Base-by-base conservation (phyloP, 2,888 invertebrate species). In the Drosophila mettleri region DNA sequence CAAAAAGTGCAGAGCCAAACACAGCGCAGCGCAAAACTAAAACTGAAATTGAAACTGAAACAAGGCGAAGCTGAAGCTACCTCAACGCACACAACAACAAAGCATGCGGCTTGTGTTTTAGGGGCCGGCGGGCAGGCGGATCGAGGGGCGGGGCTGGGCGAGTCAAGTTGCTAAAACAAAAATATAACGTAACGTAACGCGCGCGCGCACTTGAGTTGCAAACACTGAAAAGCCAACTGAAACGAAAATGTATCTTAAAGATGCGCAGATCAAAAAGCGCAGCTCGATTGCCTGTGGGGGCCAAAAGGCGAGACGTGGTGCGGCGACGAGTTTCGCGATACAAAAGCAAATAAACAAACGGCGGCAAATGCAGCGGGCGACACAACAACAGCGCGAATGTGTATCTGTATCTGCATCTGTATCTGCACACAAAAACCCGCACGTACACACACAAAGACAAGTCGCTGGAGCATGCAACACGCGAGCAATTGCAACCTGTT, bases 121-220 rank as follows among this genome's bases (percentile, higher is more conserved):
- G 29, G 39, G 24, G 20, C 16, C 18, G 38, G 36, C 18, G 31
- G 12, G n/a, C 10, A 22, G 22, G n/a, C 3, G 29, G 22, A 1
- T 18, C 14, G 5, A 12, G 43, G 14, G 45, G 41, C 33, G 29
- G 29, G 16, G 53, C 53, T 36, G 52, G 52, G 36, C 49, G 49
- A 49, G 49, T 34, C 49, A 31, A 49, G 49, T 49, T 77, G 72
- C 43, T 49, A 59, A 74, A 71, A 72, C 53, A 49, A 68, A 46
- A 57, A 61, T 52, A 34, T 16, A 22, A 49, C 49, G 49, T 49
- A 49, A 49, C 53, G 66, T 64, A 81, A 77, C 80, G 83, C 89
- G 89, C 89, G 88, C 90, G 89, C 90, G 88, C 87, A 84, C 83
- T 89, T 89, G 84, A 83, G 87, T 86, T 83, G 84, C 86, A 88